Percentiles rank a stretch among this genome's conserved stretches.
Evolutionary conservation across 2,113 vertebrate genomes (phyloP).

Genomic region (Parotia lawesii): DNA sequence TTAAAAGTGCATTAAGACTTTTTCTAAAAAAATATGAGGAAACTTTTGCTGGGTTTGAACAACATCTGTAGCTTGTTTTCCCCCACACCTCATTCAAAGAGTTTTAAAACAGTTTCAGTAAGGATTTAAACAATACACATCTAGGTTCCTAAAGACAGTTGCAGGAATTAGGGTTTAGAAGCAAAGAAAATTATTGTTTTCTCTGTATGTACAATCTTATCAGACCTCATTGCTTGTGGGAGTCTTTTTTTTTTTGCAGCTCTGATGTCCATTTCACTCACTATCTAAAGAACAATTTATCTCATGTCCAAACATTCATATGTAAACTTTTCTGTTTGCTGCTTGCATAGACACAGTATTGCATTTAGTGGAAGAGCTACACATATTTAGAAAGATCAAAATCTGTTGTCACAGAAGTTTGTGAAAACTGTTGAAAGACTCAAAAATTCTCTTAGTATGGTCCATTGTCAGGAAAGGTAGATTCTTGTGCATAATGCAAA

Average conservation of each 20-base stretch:
- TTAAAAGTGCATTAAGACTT: neutral
- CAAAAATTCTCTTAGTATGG: neutral
- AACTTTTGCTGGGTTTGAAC: neutral
- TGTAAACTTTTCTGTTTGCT: neutral
- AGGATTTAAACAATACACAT: neutral
- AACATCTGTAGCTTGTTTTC: neutral
- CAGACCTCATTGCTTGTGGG: neutral
- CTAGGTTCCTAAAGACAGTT: neutral
- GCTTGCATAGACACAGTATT: neutral
- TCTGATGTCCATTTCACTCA: constrained; percentile 44
- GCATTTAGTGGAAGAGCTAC: neutral
- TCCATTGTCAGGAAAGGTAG: neutral
- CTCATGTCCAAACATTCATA: neutral
- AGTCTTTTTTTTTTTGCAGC: neutral
- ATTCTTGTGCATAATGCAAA: neutral
- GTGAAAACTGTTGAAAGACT: neutral
- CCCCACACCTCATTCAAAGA: neutral
- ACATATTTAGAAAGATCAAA: neutral
- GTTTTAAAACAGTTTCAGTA: neutral
- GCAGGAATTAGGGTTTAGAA: neutral
- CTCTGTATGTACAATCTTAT: constrained; percentile 1
- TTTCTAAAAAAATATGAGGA: neutral
- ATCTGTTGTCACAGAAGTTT: neutral
- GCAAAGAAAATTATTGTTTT: neutral
- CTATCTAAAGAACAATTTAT: neutral